phyloP scores from a whole-genome alignment of 2,797 vertebrate genomes.

The Sebastes hubbsi region DNA sequence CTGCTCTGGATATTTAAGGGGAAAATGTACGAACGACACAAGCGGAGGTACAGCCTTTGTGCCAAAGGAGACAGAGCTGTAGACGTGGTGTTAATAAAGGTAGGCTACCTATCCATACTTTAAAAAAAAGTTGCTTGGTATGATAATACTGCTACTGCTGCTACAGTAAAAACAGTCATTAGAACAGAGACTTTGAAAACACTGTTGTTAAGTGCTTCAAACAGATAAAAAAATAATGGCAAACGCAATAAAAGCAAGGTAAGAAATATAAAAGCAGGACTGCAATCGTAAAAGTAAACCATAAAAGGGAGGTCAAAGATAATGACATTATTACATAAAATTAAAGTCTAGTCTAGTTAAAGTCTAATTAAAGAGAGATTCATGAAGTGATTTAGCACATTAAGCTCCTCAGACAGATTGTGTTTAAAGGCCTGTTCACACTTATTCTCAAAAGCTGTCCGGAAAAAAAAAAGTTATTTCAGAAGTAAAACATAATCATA shows the following conservation, averaged over 20 bases:
- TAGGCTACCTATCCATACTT: conserved; percentile 71
- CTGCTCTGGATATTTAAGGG: conserved; percentile 48
- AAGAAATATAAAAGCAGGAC: conserved; percentile 5
- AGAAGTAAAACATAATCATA: conserved; percentile 17
- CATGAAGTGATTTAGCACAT: conserved; percentile 8
- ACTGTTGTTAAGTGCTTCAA: conserved; percentile 20
- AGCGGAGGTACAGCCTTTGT: conserved; percentile 93
- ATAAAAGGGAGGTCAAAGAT: conserved; percentile 18
- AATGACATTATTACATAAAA: conserved; percentile 17
- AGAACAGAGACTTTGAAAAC: conserved; percentile 25
- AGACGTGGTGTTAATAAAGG: conserved; percentile 96
- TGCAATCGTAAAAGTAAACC: conserved; percentile 28
- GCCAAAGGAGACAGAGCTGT: conserved; percentile 91
- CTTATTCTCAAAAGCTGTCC: neutral
- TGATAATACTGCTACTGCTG: neutral
- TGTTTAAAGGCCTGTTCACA: conserved; percentile 16
- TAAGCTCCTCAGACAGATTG: neutral
- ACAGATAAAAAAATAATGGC: conserved; percentile 25
- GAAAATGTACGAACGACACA: conserved; percentile 95
- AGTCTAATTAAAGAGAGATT: neutral
- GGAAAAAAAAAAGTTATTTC: conserved; percentile 12
- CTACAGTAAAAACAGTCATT: conserved; percentile 36
- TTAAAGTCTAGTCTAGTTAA: neutral
- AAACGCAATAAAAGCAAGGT: conserved; percentile 27
- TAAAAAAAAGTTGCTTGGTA: conserved; percentile 58